These are phyloP conservation scores for Torymus aiolomorphi DNA, from an alignment of 2,888 invertebrate species.

Conservation along the genomic window DNA sequence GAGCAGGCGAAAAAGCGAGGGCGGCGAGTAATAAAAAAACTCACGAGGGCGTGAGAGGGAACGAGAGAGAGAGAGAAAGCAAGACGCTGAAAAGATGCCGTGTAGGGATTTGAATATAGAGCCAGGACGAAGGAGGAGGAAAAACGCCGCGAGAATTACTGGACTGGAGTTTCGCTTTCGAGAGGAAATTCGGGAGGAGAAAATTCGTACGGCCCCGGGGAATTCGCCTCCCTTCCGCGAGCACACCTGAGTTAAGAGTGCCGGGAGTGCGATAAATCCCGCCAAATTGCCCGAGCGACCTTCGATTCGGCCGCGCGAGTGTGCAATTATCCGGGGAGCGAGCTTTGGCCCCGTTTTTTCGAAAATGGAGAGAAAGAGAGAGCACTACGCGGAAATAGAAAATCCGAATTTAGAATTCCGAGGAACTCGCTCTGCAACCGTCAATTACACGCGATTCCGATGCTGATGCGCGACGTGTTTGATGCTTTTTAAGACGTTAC, in stretches of 20 bases:
- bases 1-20: slow-evolving; percentile 42
- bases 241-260: slow-evolving; percentile 63
- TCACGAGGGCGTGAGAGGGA: background rate
- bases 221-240: slow-evolving; percentile 50
- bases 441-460: background rate
- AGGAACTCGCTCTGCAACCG: background rate
- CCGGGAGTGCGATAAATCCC: slow-evolving; percentile 67
- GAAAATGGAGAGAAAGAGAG: background rate
- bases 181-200: slow-evolving; percentile 6
- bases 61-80: background rate
- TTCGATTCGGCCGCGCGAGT: slow-evolving; percentile 61
- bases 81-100: background rate
- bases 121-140: background rate
- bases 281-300: slow-evolving; percentile 67
- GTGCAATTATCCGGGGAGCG: too few species aligned
- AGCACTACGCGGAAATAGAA: slow-evolving; percentile 28
- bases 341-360: background rate
- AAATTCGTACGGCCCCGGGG: slow-evolving; percentile 60
- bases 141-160: slow-evolving; percentile 54
- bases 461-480: background rate
- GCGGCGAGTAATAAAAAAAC: background rate
- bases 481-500: background rate
- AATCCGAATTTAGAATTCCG: slow-evolving; percentile 6
- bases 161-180: slow-evolving; percentile 12
- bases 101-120: slow-evolving; percentile 30